Evolutionary conservation across 2,888 invertebrate species (phyloP), one percentile per base, ranked within the genome.

Genomic region (Yponomeuta cagnagella): DNA sequence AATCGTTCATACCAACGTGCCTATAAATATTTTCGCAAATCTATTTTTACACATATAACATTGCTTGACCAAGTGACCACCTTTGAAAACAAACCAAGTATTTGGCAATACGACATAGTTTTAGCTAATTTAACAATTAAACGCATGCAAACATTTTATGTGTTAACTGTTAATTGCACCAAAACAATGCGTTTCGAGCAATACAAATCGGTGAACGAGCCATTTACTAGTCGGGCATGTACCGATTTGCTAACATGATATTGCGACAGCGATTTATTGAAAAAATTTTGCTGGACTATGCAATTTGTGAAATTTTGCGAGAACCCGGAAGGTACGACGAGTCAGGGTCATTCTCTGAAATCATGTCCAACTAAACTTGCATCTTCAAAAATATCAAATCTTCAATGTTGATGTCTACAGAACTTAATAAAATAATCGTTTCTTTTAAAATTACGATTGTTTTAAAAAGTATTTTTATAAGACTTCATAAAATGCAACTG

Each of bases 91-190:
- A 43, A 58, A 3, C 12, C 15, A 58, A 15, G 15, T 15, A 5
- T 58, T 58, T 58, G 52, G 52, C 52, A 58, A 58, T 15, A 58
- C 52, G 52, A 58, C 52, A 58, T 58, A 58, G 52, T 58, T 58
- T 15, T 12, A 58, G 15, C 15, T 12, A 15, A 5, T 58, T 58
- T 12, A 58, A 58, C 52, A 58, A 58, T 58, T 58, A 58, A 15
- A 2, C 15, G 15, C 52, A 58, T 58, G 52, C 52, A 58, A 58
- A 58, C 52, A 15, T 58, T 58, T 12, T 8, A 43, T 58, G 15
- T 58, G 15, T 58, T 15, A 58, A 58, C 15, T 58, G 15, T 58
- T 58, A 58, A 58, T 58, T 58, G 15, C 52, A 2, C 52, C 15
- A 5, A 15, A 58, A 58, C 52, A 58, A 58, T 15, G 52, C 52